Percentiles rank a stretch among this genome's conserved stretches.
phyloP scores from a whole-genome alignment of 1,140 invertebrate species.

The Planococcus citri region DNA sequence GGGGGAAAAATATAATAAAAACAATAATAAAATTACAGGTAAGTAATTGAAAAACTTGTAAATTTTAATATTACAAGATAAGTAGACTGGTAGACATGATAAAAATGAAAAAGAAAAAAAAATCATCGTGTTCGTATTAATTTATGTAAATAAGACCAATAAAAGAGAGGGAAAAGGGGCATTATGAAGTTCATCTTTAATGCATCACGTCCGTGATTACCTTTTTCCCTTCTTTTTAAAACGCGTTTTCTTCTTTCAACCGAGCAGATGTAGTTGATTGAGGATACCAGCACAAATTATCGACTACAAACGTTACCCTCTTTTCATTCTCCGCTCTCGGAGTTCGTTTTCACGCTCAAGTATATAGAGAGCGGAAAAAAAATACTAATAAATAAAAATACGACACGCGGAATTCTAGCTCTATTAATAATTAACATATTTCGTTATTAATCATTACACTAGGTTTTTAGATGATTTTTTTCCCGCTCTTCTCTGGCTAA shows the following conservation, averaged over 20 bases:
- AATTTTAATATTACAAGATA: neutral
- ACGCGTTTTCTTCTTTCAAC: neutral
- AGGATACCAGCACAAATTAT: neutral
- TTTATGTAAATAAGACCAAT: neutral
- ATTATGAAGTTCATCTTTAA: neutral
- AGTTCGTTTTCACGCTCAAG: too few relatives aligned
- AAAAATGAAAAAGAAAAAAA: neutral
- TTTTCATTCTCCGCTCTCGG: too few relatives aligned
- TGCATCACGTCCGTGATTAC: conserved; percentile 5
- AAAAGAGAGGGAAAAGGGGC: neutral
- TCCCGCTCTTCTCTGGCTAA: too few relatives aligned
- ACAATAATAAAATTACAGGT: neutral
- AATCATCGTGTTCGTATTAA: neutral
- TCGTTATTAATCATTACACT: too few relatives aligned
- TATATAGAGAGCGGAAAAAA: too few relatives aligned
- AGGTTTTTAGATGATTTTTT: too few relatives aligned
- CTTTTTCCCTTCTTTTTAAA: neutral
- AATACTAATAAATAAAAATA: too few relatives aligned
- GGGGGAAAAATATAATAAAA: neutral
- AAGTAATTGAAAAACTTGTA: neutral
- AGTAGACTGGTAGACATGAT: neutral
- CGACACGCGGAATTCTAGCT: too few relatives aligned
- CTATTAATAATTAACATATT: too few relatives aligned
- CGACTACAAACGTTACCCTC: neutral
- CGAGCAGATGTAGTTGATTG: neutral